A percentile compares a stretch with the other conserved stretches of the same genome.
phyloP scores from a whole-genome alignment of 2,797 vertebrate genomes.

The Eulemur rubriventer region DNA sequence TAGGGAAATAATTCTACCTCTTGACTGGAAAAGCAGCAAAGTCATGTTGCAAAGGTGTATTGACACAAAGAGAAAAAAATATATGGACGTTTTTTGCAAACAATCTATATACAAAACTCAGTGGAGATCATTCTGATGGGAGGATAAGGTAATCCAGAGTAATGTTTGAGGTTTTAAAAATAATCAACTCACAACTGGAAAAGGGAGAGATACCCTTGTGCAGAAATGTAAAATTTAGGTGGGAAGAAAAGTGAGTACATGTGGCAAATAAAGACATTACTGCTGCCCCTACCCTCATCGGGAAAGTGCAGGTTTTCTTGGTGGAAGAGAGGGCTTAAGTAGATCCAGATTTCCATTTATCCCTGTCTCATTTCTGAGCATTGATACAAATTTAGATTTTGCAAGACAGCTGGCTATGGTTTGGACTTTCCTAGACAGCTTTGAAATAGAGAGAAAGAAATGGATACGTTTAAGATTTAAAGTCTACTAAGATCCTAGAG shows the following conservation, averaged over 20 bases:
- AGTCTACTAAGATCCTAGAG: background rate
- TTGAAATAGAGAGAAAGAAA: background rate
- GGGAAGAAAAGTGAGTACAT: background rate
- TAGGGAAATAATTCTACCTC: background rate
- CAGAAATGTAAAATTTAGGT: background rate
- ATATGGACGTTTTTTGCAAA: background rate
- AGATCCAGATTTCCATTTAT: background rate
- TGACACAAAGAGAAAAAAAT: background rate
- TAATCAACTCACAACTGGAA: background rate
- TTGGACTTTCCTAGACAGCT: conserved; percentile 8
- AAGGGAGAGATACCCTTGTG: background rate
- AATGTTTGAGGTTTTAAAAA: background rate
- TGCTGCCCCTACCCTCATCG: too few species aligned
- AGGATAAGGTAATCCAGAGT: background rate
- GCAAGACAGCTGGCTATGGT: background rate
- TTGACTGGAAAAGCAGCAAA: background rate
- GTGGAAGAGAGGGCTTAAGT: background rate
- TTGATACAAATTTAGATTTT: background rate
- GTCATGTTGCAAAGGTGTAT: background rate
- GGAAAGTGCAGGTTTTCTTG: background rate
- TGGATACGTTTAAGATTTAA: background rate
- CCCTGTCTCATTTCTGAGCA: background rate
- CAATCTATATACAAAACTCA: background rate
- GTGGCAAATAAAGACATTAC: background rate
- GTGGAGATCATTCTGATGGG: background rate